These are phyloP conservation scores for Hippocampus abdominalis DNA, from an alignment of 2,113 vertebrate genomes.

Conservation along the genomic window DNA sequence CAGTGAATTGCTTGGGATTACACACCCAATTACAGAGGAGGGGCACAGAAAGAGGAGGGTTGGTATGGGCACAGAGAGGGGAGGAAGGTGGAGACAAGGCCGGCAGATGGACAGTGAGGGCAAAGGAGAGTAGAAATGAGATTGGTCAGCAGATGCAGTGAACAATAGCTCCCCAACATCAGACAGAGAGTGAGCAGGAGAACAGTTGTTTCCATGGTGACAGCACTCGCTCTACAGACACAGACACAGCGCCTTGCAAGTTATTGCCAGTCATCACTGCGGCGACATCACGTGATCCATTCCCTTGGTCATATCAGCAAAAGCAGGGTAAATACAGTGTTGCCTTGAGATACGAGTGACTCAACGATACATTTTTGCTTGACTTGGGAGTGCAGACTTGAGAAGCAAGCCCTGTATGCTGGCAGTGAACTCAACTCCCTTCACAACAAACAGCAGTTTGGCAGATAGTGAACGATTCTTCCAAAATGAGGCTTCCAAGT, in stretches of 20 bases:
- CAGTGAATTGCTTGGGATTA: conserved; percentile 13
- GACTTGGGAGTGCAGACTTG: no score
- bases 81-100: conserved; percentile 31
- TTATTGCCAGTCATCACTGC: not conserved
- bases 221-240: not conserved
- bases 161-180: not conserved
- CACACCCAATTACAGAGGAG: conserved; percentile 35
- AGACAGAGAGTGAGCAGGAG: not conserved
- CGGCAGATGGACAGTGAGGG: conserved; percentile 40
- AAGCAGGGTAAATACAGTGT: not conserved
- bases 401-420: no score
- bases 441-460: no score
- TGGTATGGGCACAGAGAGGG: not conserved
- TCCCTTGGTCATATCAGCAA: not conserved
- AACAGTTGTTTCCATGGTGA: not conserved
- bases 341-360: not conserved
- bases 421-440: no score
- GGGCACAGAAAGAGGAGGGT: conserved; percentile 14
- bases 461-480: no score
- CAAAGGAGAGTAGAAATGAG: conserved; percentile 5
- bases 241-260: not conserved
- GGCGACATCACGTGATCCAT: not conserved
- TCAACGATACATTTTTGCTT: no score
- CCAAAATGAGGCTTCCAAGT: no score
- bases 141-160: not conserved